Percentiles rank a stretch among this genome's conserved stretches.
Conservation (phyloP, 1,140 invertebrate genomes). For the Cheumatopsyche charites region DNA sequence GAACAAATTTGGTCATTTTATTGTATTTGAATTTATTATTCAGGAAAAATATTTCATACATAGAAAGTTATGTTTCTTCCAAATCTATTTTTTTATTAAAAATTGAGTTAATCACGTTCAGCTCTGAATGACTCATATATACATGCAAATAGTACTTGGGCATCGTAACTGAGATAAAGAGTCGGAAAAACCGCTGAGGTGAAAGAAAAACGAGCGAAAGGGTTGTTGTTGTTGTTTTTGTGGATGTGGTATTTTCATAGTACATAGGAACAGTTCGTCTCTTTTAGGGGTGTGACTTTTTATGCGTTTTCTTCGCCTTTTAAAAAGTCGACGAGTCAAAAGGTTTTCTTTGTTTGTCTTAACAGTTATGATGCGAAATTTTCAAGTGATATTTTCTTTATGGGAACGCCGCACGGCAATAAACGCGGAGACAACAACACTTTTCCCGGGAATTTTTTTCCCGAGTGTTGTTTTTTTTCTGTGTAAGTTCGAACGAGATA, state of each 20-base stretch:
- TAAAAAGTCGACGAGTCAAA: constrained; percentile 40
- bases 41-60: too few species aligned
- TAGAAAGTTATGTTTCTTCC: too few species aligned
- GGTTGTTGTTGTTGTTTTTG: constrained; percentile 42
- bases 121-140: too few species aligned
- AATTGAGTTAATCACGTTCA: too few species aligned
- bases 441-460: neutral
- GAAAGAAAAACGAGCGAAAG: constrained; percentile 44
- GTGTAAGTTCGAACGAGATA: too few species aligned
- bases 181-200: constrained; percentile 40
- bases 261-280: neutral
- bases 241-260: constrained; percentile 18
- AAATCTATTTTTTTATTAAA: too few species aligned
- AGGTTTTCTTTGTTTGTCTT: constrained; percentile 44
- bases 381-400: constrained; percentile 42
- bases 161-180: constrained; percentile 39
- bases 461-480: too few species aligned
- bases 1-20: too few species aligned
- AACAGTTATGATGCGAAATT: constrained; percentile 44
- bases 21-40: too few species aligned
- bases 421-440: constrained; percentile 19
- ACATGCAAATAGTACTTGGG: constrained; percentile 42
- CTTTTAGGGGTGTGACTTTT: neutral
- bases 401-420: constrained; percentile 7
- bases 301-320: constrained; percentile 40